Evolutionary conservation across 2,888 invertebrate species (phyloP).

Genomic region (Tenthredo mesomela): DNA sequence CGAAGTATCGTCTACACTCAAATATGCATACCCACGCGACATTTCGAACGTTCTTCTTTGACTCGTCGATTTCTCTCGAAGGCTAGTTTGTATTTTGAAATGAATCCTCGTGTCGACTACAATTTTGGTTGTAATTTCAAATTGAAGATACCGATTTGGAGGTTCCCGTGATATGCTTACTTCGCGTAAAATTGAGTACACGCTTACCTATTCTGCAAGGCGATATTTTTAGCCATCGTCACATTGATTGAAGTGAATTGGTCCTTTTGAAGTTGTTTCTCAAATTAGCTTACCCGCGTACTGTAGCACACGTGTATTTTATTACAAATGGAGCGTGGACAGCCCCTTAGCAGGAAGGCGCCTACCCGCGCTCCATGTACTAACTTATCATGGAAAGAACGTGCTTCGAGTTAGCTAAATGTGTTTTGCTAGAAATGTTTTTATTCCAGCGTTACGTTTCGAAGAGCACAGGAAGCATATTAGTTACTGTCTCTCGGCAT

Average conservation of each 20-base stretch:
- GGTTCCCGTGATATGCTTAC: neutral
- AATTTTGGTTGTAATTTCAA: neutral
- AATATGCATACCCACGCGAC: slow-evolving; percentile 34
- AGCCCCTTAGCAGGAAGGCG: slow-evolving; percentile 42
- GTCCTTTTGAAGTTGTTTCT: slow-evolving; percentile 41
- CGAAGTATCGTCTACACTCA: slow-evolving; percentile 18
- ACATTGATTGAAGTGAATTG: slow-evolving; percentile 37
- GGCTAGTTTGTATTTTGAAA: neutral
- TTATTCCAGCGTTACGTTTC: slow-evolving; percentile 19
- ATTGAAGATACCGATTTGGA: neutral
- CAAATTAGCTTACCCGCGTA: slow-evolving; percentile 6
- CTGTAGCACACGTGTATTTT: slow-evolving; percentile 51
- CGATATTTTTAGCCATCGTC: slow-evolving; percentile 27
- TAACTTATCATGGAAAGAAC: slow-evolving; percentile 44
- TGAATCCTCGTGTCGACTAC: neutral
- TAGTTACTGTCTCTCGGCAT: slow-evolving; percentile 52
- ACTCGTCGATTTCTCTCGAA: slow-evolving; percentile 2
- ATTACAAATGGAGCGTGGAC: slow-evolving; percentile 53
- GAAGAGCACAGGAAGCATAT: slow-evolving; percentile 51
- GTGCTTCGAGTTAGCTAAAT: slow-evolving; percentile 54
- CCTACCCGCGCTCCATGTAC: slow-evolving; percentile 21
- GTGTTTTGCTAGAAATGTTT: slow-evolving; percentile 50
- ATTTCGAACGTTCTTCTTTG: neutral
- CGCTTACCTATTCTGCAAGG: neutral
- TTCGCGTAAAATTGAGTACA: neutral